Evolutionary conservation across 1,140 invertebrate species (phyloP).

Genomic region (Euschistus heros): DNA sequence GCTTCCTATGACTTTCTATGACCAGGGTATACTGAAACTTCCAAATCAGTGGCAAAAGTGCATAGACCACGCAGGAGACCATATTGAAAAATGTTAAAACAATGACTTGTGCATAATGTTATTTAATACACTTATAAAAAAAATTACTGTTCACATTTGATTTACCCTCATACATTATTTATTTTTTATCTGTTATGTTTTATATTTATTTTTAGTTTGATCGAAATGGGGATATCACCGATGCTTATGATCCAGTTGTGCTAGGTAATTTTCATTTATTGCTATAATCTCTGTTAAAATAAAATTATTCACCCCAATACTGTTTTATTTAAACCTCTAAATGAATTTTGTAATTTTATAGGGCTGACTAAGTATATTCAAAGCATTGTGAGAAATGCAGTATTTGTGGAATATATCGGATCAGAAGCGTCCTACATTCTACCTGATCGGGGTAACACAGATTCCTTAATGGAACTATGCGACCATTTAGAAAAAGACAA

Average conservation of each 20-base stretch:
- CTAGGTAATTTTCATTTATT: background rate
- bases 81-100: no score
- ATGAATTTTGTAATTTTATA: background rate
- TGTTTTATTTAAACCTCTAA: no score
- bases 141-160: no score
- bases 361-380: conserved; percentile 12
- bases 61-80: no score
- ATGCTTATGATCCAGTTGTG: background rate
- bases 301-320: no score
- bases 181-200: background rate
- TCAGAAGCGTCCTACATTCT: conserved; percentile 20
- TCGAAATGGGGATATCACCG: conserved; percentile 7
- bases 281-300: no score
- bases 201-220: conserved; percentile 8
- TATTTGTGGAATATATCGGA: conserved; percentile 17
- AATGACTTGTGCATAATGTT: no score
- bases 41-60: no score
- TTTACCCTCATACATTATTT: no score
- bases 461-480: conserved; percentile 7
- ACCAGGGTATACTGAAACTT: no score
- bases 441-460: conserved; percentile 11
- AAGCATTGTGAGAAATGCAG: background rate
- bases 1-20: no score
- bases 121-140: no score
- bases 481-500: conserved; percentile 17